Evolutionary conservation across 2,113 vertebrate species (phyloP), one percentile per base, ranked within the genome.

Genomic region (human): DNA sequence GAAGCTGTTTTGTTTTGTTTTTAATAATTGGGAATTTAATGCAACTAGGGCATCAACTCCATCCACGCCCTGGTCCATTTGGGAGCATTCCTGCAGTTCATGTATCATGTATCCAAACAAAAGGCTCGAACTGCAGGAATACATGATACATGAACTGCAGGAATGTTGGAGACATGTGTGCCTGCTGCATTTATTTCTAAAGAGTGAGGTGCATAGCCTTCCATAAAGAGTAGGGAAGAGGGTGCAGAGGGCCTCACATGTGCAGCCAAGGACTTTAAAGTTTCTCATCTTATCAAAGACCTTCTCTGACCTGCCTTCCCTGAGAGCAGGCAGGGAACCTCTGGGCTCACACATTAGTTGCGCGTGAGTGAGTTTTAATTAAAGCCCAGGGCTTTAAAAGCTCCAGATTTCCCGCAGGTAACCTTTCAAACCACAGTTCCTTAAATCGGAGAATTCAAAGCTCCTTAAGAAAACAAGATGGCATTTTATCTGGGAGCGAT

Each of bases 331-430:
- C 88, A 8, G 72, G 45, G 57, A 84, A 73, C 93, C 89, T 82
- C 89, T 78, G 97, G 59, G 78, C 78, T 95, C 91, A 48, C 93
- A 96, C 40, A 93, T 97, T 93, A 93, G 93, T 64, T 95, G 93
- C 1, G 0, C 20, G 2, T 55, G 82, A 94, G 78, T 97, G 89
- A 89, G 82, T 93, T 98, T 97, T 98, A 96, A 97, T 98, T 97
- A 97, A 96, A 95, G 94, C 95, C 78, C 52, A 73, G 73, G 87
- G 57, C 83, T 96, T 95, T 94, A 83, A 97, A 95, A 95, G 75
- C 90, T 93, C 55, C 75, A 52, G 90, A 64, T 94, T 98, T 94
- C 96, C 94, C 6, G 4, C 61, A 92, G 38, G 84, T 97, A 96
- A 83, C 80, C 93, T 66, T 96, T 86, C 75, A 80, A 83, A 43